Percentiles rank a stretch among this genome's conserved stretches.
Evolutionary conservation across 2,888 invertebrate genomes (phyloP).

Genomic region (Trisateles emortualis): DNA sequence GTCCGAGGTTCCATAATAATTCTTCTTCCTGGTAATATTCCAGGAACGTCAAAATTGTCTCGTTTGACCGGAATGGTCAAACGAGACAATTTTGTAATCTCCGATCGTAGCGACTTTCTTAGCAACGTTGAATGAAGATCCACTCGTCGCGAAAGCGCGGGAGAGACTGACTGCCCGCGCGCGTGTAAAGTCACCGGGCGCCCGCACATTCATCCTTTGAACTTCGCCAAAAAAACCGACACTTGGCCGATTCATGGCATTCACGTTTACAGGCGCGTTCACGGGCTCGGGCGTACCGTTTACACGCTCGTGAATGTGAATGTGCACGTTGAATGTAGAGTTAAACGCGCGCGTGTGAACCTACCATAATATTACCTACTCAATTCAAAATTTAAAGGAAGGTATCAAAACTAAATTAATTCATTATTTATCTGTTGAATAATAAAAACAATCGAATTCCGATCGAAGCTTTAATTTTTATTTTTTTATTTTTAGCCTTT

Average conservation of each 20-base stretch:
- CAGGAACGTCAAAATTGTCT: conserved; percentile 31
- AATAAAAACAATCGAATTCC: too few species aligned
- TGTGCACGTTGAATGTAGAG: conserved; percentile 36
- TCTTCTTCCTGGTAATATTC: conserved; percentile 26
- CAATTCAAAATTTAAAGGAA: too few species aligned
- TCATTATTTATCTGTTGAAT: too few species aligned
- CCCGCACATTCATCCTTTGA: conserved; percentile 41
- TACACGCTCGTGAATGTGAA: conserved; percentile 41
- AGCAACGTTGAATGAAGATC: conserved; percentile 34
- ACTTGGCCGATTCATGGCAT: conserved; percentile 40
- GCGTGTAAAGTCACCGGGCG: conserved; percentile 25
- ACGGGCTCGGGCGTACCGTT: conserved; percentile 42
- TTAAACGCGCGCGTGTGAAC: conserved; percentile 39
- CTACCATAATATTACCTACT: too few species aligned
- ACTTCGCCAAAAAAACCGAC: conserved; percentile 41
- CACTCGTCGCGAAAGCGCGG: conserved; percentile 34
- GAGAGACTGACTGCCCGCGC: conserved; percentile 33
- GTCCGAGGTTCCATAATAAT: conserved; percentile 2
- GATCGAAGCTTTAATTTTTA: too few species aligned
- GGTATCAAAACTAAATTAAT: too few species aligned
- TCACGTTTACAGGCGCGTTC: too few species aligned
- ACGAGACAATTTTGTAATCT: conserved; percentile 34
- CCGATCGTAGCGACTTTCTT: too few species aligned
- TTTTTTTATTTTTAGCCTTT: too few species aligned
- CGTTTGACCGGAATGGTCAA: conserved; percentile 29